Evolutionary conservation across 2,113 vertebrate genomes (phyloP), one percentile per base, ranked within the genome.

Genomic region (Chionodraco myersi): DNA sequence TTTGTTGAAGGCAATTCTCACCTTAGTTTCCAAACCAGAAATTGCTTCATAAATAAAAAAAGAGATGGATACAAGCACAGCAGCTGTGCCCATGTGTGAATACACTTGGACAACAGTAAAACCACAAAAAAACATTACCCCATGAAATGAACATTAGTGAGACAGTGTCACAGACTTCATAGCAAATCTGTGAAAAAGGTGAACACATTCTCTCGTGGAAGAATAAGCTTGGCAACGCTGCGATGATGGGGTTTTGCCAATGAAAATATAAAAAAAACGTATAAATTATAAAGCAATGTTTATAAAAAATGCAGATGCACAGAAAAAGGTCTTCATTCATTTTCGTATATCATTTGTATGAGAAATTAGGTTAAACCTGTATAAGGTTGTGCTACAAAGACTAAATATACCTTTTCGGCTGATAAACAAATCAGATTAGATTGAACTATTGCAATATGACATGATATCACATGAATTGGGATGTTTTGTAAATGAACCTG

Each of bases 1-100:
- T 74, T 76, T 51, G 45, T 30, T 58, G 10, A 74, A 82, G 18
- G 30, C 67, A 79, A 83, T 84, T 90, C 57, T 84, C 83, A 86
- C 86, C 77, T 86, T 41, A 41, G 51, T 72, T 67, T 70, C 26
- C 4, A 15, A 74, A 59, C 10, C 34, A 48, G 6, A 61, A 63
- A 56, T 59, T 72, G 68, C 60, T 63, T 81, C n/a, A 41, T 34
- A 59, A 79, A 75, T 75, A 7, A 54, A 75, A 79, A 44, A 26
- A 71, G 77, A 14, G 41, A 41, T 7, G 7, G 6, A 53, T 68
- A 86, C 68, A 26, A 56, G 49, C 49, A 60, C 60, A 62, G 30
- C 0, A 5, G 2, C 21, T 34, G 7, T 34, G 59, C 57, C 36
- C 61, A 23, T 36, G 54, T 14, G 64, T 63, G 45, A 51, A 36